Percentiles rank a stretch among this genome's conserved stretches.
Evolutionary conservation across 2,888 invertebrate species (phyloP).

Genomic region (Agrochola litura): DNA sequence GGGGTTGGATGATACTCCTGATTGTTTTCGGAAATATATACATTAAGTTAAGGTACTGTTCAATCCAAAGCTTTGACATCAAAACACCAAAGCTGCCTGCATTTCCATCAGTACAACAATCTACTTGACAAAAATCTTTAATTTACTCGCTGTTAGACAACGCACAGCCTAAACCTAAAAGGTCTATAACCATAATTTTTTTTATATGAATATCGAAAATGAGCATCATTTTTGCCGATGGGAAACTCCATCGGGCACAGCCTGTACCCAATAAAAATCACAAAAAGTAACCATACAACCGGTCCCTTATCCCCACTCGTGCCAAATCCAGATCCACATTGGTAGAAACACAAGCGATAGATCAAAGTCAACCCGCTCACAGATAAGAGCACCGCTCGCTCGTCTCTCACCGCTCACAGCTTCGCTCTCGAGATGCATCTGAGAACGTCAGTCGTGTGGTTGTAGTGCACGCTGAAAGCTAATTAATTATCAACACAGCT

Average conservation of each 20-base stretch:
- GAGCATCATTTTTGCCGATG: not conserved
- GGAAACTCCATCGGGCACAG: not conserved
- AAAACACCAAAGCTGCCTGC: too few species aligned
- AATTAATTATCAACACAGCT: constrained; percentile 60
- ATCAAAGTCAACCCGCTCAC: constrained; percentile 63
- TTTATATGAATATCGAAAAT: too few species aligned
- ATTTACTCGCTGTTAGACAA: not conserved
- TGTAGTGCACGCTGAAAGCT: constrained; percentile 48
- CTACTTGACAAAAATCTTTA: not conserved
- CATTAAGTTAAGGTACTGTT: not conserved
- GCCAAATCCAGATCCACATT: constrained; percentile 47
- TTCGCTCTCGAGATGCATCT: constrained; percentile 49
- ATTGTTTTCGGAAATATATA: not conserved
- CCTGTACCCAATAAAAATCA: not conserved
- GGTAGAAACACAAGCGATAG: constrained; percentile 54
- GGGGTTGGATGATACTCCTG: too few species aligned
- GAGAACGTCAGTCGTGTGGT: constrained; percentile 49
- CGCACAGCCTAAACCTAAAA: too few species aligned
- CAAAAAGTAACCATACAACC: not conserved
- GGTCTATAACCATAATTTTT: too few species aligned
- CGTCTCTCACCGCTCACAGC: constrained; percentile 27
- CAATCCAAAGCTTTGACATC: not conserved
- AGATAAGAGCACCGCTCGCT: constrained; percentile 55
- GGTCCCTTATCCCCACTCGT: not conserved
- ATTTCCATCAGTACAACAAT: not conserved